Base-by-base conservation (phyloP, 1,140 invertebrate species). In the Arion vulgaris region DNA sequence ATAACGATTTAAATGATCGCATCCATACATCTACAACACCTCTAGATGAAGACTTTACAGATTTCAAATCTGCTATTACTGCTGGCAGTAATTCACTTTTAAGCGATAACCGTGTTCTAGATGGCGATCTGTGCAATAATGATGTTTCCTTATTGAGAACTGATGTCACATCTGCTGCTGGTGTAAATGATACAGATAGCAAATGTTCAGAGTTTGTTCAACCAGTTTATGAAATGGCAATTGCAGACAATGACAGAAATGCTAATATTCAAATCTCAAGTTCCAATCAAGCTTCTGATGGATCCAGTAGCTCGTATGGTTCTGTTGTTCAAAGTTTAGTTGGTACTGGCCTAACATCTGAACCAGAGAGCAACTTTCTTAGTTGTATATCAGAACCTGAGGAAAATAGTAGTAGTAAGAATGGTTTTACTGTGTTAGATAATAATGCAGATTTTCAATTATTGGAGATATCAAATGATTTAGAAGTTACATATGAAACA, bases 191-290 rank as follows among this genome's bases (percentile, higher is more conserved):
- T 57, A 19, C 53, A 57, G 53, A 57, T 19, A n/a, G 23, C 53
- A 57, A 2, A 57, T 76, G 53, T 57, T 76, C 74, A 13, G 74
- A 76, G 36, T 51, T 76, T 76, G 45, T 76, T 38, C 1, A 26
- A 53, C 53, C 23, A 7, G 39, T 15, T 19, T 13, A 76, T 53
- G 32, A 19, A 41, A 39, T 39, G 5, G n/a, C 34, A 26, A n/a
- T 2, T 23, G 26, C 23, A 11, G 28, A 73, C 38, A 41, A 26
- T 19, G 19, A 39, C 71, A 73, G 32, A 49, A 49, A 73, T 49
- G 71, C 9, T 13, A 9, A 9, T 41, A 38, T 38, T 38, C 41
- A 7, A 9, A 28, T 19, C 23, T 41, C 38, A 13, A 68, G 7
- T 15, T 23, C 68, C n/a, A n/a, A 28, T 36, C 13, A 71, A 34